These are phyloP conservation scores for Ptyas mucosa DNA, from an alignment of 2,113 vertebrate genomes.

Conservation along the genomic window DNA sequence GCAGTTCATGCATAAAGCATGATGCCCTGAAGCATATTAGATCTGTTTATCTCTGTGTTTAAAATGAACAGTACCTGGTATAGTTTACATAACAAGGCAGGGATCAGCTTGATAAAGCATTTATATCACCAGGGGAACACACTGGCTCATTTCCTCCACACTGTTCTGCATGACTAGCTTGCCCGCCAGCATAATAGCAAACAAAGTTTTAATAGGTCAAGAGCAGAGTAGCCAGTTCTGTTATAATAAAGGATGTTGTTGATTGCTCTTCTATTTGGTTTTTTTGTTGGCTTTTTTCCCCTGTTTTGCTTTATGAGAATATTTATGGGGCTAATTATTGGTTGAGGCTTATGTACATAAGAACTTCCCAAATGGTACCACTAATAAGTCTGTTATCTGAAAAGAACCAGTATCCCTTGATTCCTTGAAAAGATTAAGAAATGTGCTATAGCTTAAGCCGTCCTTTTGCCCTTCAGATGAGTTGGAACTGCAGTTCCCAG, in stretches of 20 bases:
- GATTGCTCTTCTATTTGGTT: constrained; percentile 11
- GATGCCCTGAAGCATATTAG: constrained; percentile 77
- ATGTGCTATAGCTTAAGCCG: neutral
- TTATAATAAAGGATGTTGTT: constrained; percentile 48
- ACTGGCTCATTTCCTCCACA: constrained; percentile 72
- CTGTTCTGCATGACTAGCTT: constrained; percentile 73
- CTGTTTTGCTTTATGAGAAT: constrained; percentile 41
- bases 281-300: constrained; percentile 49
- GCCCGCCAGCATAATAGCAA: constrained; percentile 72
- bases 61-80: constrained; percentile 72
- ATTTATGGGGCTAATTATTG: constrained; percentile 54
- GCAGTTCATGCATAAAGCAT: constrained; percentile 81
- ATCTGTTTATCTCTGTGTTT: constrained; percentile 81
- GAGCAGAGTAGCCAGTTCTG: constrained; percentile 56
- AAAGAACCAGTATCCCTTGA: neutral
- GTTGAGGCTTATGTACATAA: constrained; percentile 47
- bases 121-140: constrained; percentile 74
- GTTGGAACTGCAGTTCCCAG: neutral
- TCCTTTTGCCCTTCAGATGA: neutral
- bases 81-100: constrained; percentile 81
- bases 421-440: neutral
- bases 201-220: constrained; percentile 79
- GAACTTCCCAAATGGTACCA: neutral
- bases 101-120: constrained; percentile 79
- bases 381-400: neutral